These are phyloP conservation scores for Mnemiopsis leidyi DNA, from an alignment of 37 sponge, comb jelly and placozoan genomes.

Conservation along the genomic window DNA sequence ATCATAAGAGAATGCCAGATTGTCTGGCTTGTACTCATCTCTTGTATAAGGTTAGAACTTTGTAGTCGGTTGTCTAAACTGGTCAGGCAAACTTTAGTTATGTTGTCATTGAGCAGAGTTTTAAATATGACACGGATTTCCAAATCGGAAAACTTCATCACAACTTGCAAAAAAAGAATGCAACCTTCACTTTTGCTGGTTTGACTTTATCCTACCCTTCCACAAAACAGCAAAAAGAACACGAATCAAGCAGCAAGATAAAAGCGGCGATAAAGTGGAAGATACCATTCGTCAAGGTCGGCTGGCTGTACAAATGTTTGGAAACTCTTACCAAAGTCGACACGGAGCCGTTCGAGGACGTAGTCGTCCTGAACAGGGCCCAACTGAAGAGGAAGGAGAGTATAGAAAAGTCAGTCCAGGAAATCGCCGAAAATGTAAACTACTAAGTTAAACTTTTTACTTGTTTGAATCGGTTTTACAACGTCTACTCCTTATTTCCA, in stretches of 20 bases:
- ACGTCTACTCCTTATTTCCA: no score
- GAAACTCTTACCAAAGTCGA: not conserved
- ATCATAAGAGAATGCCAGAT: conserved; percentile 1
- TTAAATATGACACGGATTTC: no score
- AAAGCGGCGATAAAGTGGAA: conserved; percentile 31
- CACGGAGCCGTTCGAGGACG: not conserved
- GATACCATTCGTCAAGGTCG: not conserved
- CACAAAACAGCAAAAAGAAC: not conserved
- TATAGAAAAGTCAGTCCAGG: not conserved
- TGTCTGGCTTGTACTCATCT: conserved; percentile 50
- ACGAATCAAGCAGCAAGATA: not conserved
- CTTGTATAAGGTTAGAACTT: conserved; percentile 39
- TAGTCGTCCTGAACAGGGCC: not conserved
- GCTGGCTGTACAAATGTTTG: conserved; percentile 31
- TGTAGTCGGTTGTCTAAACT: no score
- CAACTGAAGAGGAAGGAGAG: not conserved
- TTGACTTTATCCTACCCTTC: no score
- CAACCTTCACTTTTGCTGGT: no score
- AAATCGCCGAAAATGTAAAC: not conserved
- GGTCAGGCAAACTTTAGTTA: no score
- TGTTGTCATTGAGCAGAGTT: no score
- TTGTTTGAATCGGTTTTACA: no score
- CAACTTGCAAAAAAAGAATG: no score
- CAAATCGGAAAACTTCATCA: no score
- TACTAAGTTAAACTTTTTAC: no score